Base-by-base conservation (phyloP, 2,888 invertebrate genomes). In the Netelia melanura region DNA sequence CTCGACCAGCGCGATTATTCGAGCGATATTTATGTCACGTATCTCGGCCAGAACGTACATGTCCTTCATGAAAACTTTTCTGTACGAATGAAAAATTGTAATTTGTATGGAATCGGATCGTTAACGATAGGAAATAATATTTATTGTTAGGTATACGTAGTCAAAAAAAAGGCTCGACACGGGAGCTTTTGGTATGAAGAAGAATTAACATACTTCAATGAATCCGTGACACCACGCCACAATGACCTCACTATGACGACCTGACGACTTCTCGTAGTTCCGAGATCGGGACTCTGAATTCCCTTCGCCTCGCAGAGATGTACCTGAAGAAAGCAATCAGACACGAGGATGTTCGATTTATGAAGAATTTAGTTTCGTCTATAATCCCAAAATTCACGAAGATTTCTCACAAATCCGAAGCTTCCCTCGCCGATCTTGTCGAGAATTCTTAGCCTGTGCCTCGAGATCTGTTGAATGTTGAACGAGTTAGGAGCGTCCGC, bases 351-450 rank as follows among this genome's bases (percentile, higher is more conserved):
- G 21, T 43, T 70, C n/a, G 64, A 71, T 64, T 23, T 8, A 21
- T 65, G 8, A 6, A 38, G 23, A 62, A 44, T 30, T 30, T 30
- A 3, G 30, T 30, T 30, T 30, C 30, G 11, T 14, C 10, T 48
- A 6, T 2, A 3, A 21, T 5, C 3, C 5, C 62, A 62, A 74
- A 30, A 30, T 78, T 25, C 58, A 67, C 54, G 62, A 54, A 71
- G 81, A 48, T 67, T 72, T 83, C 86, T 96, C 93, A 98, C 98
- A 95, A 97, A 97, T 92, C 98, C 98, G 93, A 97, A 98, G 88
- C 97, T 96, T 88, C 98, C 98, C 94, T 98, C 98, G 86, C 98
- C 98, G 72, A 98, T 95, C 93, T 97, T 97, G 93, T 98, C 97
- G 86, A 98, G 94, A 89, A 97, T 96, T 92, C 97, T 95, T 91